Percentiles rank a stretch among this genome's conserved stretches.
Evolutionary conservation across 2,797 vertebrate species (phyloP).

Genomic region (Euthynnus affinis): DNA sequence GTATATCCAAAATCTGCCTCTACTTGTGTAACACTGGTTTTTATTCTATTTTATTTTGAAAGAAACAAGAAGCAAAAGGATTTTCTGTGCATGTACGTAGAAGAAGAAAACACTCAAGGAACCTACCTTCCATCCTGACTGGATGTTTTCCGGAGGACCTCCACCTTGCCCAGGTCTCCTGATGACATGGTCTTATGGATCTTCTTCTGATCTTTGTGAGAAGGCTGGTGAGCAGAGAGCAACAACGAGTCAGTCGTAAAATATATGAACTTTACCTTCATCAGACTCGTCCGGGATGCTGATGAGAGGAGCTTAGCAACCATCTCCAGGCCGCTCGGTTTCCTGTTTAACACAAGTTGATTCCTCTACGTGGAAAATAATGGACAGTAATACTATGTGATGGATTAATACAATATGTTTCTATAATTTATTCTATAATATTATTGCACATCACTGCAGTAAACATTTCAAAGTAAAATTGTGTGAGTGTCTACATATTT

Average conservation of each 20-base stretch:
- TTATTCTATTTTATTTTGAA: too few species aligned
- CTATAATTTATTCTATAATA: not conserved
- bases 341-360: not conserved
- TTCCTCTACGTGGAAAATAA: not conserved
- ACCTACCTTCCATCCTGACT: constrained; percentile 90
- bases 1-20: not conserved
- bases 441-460: not conserved
- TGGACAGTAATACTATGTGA: not conserved
- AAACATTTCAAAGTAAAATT: not conserved
- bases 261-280: not conserved
- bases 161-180: constrained; percentile 92
- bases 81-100: not conserved
- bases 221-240: constrained; percentile 57
- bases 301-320: not conserved
- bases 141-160: constrained; percentile 86
- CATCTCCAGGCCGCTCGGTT: not conserved
- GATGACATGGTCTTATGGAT: constrained; percentile 97
- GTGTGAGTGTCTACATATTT: not conserved
- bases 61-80: not conserved
- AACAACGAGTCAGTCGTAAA: not conserved
- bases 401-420: not conserved
- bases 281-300: not conserved
- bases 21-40: too few species aligned
- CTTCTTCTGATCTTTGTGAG: constrained; percentile 88
- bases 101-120: not conserved